These are phyloP conservation scores for Dendrolimus kikuchii DNA, from an alignment of 1,140 invertebrate species.

Conservation along the genomic window DNA sequence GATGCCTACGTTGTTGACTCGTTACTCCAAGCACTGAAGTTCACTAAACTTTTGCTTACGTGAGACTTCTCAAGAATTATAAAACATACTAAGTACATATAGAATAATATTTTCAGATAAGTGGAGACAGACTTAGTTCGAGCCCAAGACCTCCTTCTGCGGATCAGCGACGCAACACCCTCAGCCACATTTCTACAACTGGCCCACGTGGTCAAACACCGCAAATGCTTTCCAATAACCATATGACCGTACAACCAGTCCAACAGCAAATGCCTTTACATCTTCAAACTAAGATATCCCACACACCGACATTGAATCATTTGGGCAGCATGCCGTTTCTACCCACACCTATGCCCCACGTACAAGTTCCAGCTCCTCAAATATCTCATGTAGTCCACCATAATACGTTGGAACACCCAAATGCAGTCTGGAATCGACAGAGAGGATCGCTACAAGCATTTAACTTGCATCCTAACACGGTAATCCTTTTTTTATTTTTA, in stretches of 20 bases:
- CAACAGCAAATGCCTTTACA: constrained; percentile 28
- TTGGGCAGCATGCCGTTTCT: constrained; percentile 54
- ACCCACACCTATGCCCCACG: constrained; percentile 9
- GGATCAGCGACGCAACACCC: constrained; percentile 41
- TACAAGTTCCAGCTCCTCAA: too few species aligned
- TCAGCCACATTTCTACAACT: constrained; percentile 23
- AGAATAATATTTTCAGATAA: constrained; percentile 25
- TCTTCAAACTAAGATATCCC: constrained; percentile 24
- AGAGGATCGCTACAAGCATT: constrained; percentile 40
- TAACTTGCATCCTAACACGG: constrained; percentile 39
- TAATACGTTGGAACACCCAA: constrained; percentile 37
- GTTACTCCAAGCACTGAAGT: too few species aligned
- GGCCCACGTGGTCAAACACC: constrained; percentile 25
- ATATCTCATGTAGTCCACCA: constrained; percentile 7
- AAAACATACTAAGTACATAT: constrained; percentile 1
- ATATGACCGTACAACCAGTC: constrained; percentile 16
- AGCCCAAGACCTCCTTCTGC: constrained; percentile 40
- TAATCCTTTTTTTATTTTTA: constrained; percentile 6
- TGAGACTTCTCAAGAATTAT: neutral
- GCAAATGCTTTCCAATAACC: constrained; percentile 3
- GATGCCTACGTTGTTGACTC: too few species aligned
- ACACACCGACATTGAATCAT: constrained; percentile 23
- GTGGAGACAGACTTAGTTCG: constrained; percentile 42
- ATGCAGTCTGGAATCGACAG: constrained; percentile 36
- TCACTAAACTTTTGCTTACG: too few species aligned